Percentiles rank a stretch among this genome's conserved stretches.
Conservation (phyloP, 2,888 invertebrate species). For the Prenolepis imparis region DNA sequence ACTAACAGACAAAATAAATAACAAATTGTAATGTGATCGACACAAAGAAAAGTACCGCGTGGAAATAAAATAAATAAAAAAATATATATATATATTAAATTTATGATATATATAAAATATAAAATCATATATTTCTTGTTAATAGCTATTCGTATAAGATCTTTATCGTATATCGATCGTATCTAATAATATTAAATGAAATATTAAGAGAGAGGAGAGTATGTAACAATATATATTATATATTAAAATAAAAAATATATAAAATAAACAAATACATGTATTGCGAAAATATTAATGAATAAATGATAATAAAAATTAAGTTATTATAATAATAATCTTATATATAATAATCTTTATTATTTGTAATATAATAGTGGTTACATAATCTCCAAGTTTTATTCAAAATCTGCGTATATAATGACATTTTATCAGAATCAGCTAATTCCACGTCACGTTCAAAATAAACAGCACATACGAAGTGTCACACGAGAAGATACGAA, state of each 20-base stretch:
- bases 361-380: background rate
- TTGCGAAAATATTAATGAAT: background rate
- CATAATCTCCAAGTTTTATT: background rate
- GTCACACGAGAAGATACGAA: background rate
- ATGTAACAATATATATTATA: too few relatives aligned
- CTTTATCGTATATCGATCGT: too few relatives aligned
- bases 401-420: background rate
- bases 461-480: conserved; percentile 3
- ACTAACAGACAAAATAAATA: conserved; percentile 13
- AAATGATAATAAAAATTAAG: background rate
- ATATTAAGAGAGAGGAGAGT: background rate
- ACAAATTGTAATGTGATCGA: background rate
- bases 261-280: background rate
- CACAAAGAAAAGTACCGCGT: background rate
- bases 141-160: background rate
- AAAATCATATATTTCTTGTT: background rate
- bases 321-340: background rate
- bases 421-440: background rate
- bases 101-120: background rate
- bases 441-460: background rate
- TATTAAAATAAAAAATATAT: background rate
- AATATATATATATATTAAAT: conserved; percentile 11
- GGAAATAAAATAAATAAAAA: background rate
- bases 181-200: background rate
- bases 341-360: too few relatives aligned